Evolutionary conservation across 2,888 invertebrate species (phyloP).

Genomic region (Pollenia angustigena): DNA sequence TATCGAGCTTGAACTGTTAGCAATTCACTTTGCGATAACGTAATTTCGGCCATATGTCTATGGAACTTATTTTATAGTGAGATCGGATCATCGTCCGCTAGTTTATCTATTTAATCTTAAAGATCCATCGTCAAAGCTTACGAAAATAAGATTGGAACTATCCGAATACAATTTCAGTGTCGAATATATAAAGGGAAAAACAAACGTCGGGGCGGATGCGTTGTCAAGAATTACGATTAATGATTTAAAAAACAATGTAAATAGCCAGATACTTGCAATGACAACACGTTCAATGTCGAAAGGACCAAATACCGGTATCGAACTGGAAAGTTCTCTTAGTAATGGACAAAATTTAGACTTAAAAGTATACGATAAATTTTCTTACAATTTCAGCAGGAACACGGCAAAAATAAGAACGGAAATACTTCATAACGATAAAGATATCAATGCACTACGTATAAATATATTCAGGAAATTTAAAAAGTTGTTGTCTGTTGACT

Average conservation of each 20-base stretch:
- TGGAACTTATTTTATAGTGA: slow-evolving; percentile 71
- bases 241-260: slow-evolving; percentile 45
- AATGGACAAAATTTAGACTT: background rate
- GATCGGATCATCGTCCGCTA: slow-evolving; percentile 75
- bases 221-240: slow-evolving; percentile 36
- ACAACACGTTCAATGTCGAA: slow-evolving; percentile 25
- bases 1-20: slow-evolving; percentile 73
- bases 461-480: slow-evolving; percentile 41
- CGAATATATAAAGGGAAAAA: slow-evolving; percentile 39
- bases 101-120: slow-evolving; percentile 73
- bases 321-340: background rate
- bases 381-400: background rate
- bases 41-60: slow-evolving; percentile 73
- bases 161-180: slow-evolving; percentile 42
- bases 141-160: slow-evolving; percentile 37
- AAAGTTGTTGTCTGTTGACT: slow-evolving; percentile 12
- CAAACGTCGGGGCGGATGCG: slow-evolving; percentile 38
- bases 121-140: slow-evolving; percentile 32
- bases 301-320: background rate
- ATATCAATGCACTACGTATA: background rate
- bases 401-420: slow-evolving; percentile 3
- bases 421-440: background rate
- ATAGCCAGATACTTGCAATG: slow-evolving; percentile 9
- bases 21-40: slow-evolving; percentile 73
- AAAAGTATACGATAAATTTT: slow-evolving; percentile 30